Evolutionary conservation across 2,797 vertebrate genomes (phyloP), one percentile per base, ranked within the genome.

Genomic region (Dallia pectoralis): DNA sequence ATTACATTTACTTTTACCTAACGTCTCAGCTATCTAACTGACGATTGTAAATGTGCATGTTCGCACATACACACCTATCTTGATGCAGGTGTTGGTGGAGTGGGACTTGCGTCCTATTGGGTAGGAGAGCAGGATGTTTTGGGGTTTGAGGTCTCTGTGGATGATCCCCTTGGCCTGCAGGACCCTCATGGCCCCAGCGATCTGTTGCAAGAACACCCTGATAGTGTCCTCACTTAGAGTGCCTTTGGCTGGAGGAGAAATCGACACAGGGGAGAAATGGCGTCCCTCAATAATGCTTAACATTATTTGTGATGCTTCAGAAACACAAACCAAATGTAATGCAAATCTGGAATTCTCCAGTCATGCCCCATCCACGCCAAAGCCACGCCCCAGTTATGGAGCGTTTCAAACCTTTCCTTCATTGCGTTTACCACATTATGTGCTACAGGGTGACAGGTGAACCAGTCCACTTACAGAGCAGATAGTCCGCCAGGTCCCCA

Each of bases 161-260:
- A 99, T 99, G 82, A 99, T 96, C 72, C 95, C 97, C 86, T 98
- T 99, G 87, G 95, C 89, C 82, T 99, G 95, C 25, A 99, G 87
- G 76, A 98, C 90, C 80, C 92, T 94, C 97, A 99, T 97, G 84
- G 97, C 97, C 0, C 97, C 96, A 0, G 96, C 94, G 14, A 99
- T 98, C 91, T 99, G 97, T 91, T 97, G 96, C 84, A 99, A 94
- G 88, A 99, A 99, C 73, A 98, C 93, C 65, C 96, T 93, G 86
- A 99, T 98, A 47, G 97, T 99, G 90, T 98, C 97, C 90, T 98
- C 97, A 4, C 97, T 99, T 61, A 99, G 93, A 0, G 97, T 98
- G 73, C 97, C 94, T 92, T 99, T 99, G 56, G 95, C 97, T 99
- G 84, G n/a, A 69, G 68, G 53, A 56, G 51, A 36, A 51, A 53